These are phyloP conservation scores for Paramormyrops kingsleyae DNA, from an alignment of 2,113 vertebrate species.

Conservation along the genomic window DNA sequence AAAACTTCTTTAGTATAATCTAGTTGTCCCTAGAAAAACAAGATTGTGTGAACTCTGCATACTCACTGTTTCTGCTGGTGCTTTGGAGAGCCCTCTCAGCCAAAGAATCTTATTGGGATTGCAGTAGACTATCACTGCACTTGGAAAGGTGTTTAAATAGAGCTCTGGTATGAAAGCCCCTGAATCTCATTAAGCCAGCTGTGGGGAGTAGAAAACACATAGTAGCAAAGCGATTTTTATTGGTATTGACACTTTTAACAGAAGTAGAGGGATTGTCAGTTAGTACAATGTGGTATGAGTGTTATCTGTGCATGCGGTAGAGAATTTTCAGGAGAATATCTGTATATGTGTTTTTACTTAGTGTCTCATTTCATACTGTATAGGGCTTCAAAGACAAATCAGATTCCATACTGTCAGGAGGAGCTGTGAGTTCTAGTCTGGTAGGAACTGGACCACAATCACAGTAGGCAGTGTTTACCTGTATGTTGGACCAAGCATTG, in stretches of 20 bases:
- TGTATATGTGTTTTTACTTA: conserved; percentile 16
- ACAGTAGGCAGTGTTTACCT: conserved; percentile 32
- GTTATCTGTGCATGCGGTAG: conserved; percentile 13
- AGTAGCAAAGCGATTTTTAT: conserved; percentile 20
- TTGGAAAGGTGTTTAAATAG: conserved; percentile 26
- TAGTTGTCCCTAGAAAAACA: conserved; percentile 14
- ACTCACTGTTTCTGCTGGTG: conserved; percentile 6
- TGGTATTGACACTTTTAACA: conserved; percentile 32
- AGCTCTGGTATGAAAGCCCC: conserved; percentile 13
- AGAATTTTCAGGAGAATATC: conserved; percentile 14
- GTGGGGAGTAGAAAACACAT: conserved; percentile 19
- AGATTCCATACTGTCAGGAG: conserved; percentile 53
- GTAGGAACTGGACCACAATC: conserved; percentile 33
- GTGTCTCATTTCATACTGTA: conserved; percentile 34
- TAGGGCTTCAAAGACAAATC: conserved; percentile 52
- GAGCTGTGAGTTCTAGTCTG: conserved; percentile 36
- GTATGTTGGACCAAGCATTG: conserved; percentile 45
- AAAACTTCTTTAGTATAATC: conserved; percentile 16
- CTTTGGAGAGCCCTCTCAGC: conserved; percentile 15
- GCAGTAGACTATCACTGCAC: not conserved
- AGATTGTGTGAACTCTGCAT: conserved; percentile 19
- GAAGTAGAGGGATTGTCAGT: conserved; percentile 29
- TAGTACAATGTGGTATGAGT: not conserved
- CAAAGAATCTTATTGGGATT: conserved; percentile 15
- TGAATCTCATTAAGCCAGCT: conserved; percentile 24